A percentile compares a stretch with the other conserved stretches of the same genome.
These are phyloP conservation scores for Girardinichthys multiradiatus DNA, from an alignment of 2,113 vertebrate genomes.

Conservation along the genomic window DNA sequence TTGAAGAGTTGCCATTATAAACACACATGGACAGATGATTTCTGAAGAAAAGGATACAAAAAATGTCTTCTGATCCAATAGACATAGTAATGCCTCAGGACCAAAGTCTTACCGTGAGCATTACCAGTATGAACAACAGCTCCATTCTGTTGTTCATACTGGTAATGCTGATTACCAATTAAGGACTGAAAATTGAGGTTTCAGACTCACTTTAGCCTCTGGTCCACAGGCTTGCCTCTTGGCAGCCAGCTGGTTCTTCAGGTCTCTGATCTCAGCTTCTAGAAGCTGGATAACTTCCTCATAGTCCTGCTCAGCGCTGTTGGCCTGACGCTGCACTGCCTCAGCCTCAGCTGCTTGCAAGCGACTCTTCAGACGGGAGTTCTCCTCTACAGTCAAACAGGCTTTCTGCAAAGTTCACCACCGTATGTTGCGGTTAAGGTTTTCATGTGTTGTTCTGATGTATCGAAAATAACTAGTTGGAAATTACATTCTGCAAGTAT, in stretches of 20 bases:
- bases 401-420: constrained; percentile 79
- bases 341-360: constrained; percentile 82
- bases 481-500: not conserved
- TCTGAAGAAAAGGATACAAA: too few species aligned
- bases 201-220: constrained; percentile 64
- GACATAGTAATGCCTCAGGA: too few species aligned
- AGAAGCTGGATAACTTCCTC: constrained; percentile 91
- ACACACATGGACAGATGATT: too few species aligned
- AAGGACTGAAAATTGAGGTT: not conserved
- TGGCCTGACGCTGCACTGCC: constrained; percentile 75
- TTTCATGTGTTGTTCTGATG: not conserved
- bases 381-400: constrained; percentile 83
- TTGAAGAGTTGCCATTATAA: too few species aligned
- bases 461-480: not conserved
- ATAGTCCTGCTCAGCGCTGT: constrained; percentile 88
- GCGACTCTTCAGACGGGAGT: constrained; percentile 81
- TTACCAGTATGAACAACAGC: too few species aligned
- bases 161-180: too few species aligned
- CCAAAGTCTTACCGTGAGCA: too few species aligned
- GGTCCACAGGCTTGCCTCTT: constrained; percentile 70
- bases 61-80: too few species aligned
- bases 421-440: accelerated
- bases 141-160: too few species aligned
- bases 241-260: constrained; percentile 84
- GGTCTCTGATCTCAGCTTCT: constrained; percentile 89